A percentile compares a stretch with the other conserved stretches of the same genome.
Conservation (phyloP, 2,113 vertebrate genomes). For the Sinocyclocheilus maitianheensis region DNA sequence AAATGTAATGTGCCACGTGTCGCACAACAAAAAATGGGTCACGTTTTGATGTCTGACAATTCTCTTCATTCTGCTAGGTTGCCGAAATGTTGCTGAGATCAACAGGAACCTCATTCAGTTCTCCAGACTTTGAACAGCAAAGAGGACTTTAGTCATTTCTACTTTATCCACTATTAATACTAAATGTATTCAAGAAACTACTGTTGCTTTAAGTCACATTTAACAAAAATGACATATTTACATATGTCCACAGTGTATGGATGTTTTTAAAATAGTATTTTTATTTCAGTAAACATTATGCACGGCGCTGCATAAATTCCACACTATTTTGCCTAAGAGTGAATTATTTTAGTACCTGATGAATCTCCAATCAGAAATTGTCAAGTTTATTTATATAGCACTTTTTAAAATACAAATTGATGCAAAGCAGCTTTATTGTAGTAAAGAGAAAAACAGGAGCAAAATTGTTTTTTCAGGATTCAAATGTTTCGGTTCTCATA, state of each 20-base stretch:
- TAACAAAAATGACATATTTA: neutral
- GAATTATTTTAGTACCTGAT: neutral
- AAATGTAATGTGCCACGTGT: neutral
- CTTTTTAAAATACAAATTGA: neutral
- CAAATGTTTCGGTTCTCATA: neutral
- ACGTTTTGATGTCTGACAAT: neutral
- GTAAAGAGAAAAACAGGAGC: neutral
- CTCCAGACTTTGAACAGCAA: conserved; percentile 71
- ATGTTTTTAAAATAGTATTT: neutral
- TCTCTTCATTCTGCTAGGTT: conserved; percentile 69
- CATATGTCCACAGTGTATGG: conserved; percentile 5
- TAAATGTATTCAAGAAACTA: neutral
- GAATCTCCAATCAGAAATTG: neutral
- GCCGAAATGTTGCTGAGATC: conserved; percentile 82
- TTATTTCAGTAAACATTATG: neutral
- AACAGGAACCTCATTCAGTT: conserved; percentile 80
- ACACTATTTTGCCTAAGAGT: conserved; percentile 2
- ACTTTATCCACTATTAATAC: neutral
- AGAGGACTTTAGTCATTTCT: neutral
- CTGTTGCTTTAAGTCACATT: conserved; percentile 19
- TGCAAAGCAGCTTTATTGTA: neutral
- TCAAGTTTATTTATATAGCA: neutral
- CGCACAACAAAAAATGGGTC: neutral
- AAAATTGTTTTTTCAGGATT: neutral
- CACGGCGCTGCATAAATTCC: neutral